Evolutionary conservation across 37 sponge, comb jelly and placozoan species (phyloP).

Genomic region (Halisarca cf. caerulea): DNA sequence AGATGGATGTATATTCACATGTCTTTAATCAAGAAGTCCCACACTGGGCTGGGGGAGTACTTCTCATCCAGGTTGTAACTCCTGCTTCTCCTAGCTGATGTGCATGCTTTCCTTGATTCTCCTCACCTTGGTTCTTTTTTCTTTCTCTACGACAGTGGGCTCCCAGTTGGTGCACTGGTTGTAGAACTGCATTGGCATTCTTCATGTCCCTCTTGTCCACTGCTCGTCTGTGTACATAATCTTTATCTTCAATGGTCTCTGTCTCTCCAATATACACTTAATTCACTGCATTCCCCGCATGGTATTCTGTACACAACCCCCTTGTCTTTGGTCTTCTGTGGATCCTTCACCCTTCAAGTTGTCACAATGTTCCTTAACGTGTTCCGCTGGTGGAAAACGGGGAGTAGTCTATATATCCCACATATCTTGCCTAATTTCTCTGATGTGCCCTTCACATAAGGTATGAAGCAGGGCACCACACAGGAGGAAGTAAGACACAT

Average conservation of each 20-base stretch:
- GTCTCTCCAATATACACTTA: not conserved
- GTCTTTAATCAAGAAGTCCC: not conserved
- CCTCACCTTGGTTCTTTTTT: not conserved
- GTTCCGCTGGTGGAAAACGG: too few relatives aligned
- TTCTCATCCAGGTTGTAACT: constrained; percentile 1
- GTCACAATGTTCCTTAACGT: too few relatives aligned
- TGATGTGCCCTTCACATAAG: too few relatives aligned
- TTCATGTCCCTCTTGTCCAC: not conserved
- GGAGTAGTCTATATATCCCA: too few relatives aligned
- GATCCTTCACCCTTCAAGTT: too few relatives aligned
- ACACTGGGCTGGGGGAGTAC: constrained; percentile 15
- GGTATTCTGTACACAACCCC: too few relatives aligned
- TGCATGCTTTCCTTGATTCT: not conserved
- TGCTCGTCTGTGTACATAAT: not conserved
- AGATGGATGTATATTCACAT: too few relatives aligned
- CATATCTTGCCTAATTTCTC: too few relatives aligned
- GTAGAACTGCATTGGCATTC: constrained; percentile 7
- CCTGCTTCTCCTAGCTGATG: constrained; percentile 8
- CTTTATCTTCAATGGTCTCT: constrained; percentile 9
- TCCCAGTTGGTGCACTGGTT: not conserved
- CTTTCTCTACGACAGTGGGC: not conserved
- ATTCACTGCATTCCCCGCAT: too few relatives aligned
- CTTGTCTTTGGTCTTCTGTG: too few relatives aligned
- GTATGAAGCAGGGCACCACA: too few relatives aligned
- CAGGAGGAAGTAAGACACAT: too few relatives aligned